Evolutionary conservation across 2,888 invertebrate species (phyloP).

Genomic region (Saturnia pavonia): DNA sequence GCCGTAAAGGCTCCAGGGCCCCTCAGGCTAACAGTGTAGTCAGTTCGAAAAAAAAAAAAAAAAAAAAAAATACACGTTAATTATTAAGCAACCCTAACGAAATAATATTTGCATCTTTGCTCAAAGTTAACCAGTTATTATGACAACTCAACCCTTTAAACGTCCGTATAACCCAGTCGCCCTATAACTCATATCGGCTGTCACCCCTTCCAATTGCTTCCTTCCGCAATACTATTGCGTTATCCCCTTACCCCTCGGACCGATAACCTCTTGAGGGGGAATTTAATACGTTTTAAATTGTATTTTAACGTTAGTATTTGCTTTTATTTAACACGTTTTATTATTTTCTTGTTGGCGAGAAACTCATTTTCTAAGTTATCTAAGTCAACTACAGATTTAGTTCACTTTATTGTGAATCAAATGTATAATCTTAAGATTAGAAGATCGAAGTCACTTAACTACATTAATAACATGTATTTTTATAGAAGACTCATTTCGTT

Average conservation of each 20-base stretch:
- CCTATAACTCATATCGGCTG: constrained; percentile 42
- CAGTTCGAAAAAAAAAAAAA: too few relatives aligned
- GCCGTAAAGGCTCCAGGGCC: too few relatives aligned
- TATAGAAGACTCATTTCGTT: too few relatives aligned
- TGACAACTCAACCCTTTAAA: constrained; percentile 19
- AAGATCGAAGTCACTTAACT: too few relatives aligned
- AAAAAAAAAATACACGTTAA: background rate
- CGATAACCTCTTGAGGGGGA: constrained; percentile 19
- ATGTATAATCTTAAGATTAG: too few relatives aligned
- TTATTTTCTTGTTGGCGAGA: background rate
- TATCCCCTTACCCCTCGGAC: constrained; percentile 29
- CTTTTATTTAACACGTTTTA: background rate
- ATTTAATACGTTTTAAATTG: constrained; percentile 15
- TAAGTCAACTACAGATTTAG: background rate
- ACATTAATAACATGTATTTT: too few relatives aligned
- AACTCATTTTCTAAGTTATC: background rate
- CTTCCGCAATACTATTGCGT: constrained; percentile 55
- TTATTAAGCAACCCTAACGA: background rate
- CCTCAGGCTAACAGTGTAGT: too few relatives aligned
- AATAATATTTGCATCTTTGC: constrained; percentile 12
- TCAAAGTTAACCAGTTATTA: constrained; percentile 5
- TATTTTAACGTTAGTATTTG: background rate
- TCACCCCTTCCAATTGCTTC: constrained; percentile 47
- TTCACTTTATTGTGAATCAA: background rate
- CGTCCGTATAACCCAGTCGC: constrained; percentile 16